Evolutionary conservation across 2,113 vertebrate species (phyloP), one percentile per base, ranked within the genome.

Genomic region (Pelvicachromis taeniatus): DNA sequence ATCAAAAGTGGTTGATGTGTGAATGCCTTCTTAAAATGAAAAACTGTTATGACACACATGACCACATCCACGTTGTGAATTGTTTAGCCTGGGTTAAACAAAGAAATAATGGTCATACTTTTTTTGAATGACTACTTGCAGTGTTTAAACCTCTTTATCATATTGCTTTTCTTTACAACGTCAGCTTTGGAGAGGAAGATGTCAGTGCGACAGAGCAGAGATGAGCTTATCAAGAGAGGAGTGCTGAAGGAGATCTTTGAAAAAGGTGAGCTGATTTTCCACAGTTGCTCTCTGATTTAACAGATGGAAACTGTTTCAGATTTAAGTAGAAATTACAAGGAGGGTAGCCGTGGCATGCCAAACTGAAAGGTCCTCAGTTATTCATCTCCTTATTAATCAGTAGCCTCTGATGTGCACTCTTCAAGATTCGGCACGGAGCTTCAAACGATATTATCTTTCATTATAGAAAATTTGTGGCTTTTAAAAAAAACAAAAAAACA

Each of bases 211-310:
- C 99, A 99, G 95, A 99, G 97, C 97, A 96, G 99, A 96, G 99
- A 99, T 68, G 98, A 99, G 90, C 96, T 99, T 88, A 99, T 99
- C 94, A 99, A 99, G 93, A 95, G 98, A 92, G 98, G 98, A 38
- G 97, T 99, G 83, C 94, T 99, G 92, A 99, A 99, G 95, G 99
- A 99, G 95, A 98, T 99, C 91, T 99, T 98, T 92, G 98, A 99
- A 91, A 99, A 98, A 98, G 99, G 99, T 99, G 95, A 97, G 97
- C 79, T 13, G 33, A 40, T 78, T 35, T 78, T 50, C 2, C 9
- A 9, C 35, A 7, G 14, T 42, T 17, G 7, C 35, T 26, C n/a
- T 80, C 14, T 29, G 16, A 81, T 77, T 82, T 29, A 23, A 65
- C 35, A 23, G 42, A 61, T 13, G 29, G 19, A 83, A 63, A 68